Evolutionary conservation across 2,888 invertebrate species (phyloP), one percentile per base, ranked within the genome.

Genomic region (Nezara viridula): DNA sequence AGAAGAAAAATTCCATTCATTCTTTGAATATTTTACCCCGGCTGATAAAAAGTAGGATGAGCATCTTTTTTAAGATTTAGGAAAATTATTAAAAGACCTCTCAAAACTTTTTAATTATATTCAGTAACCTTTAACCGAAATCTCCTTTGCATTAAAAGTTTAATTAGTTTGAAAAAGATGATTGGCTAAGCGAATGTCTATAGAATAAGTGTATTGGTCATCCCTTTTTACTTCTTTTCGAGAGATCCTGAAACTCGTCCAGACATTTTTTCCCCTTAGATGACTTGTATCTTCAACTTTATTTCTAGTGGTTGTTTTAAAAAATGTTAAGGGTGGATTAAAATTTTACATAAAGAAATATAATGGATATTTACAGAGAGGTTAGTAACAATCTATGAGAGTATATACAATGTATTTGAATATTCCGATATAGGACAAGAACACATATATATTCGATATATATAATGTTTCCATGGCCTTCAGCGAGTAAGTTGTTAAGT

Each of bases 21-120:
- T 3, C 60, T 27, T 27, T 60, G 12, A 16, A 60, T 60, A 27
- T 60, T 60, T 60, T 60, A 60, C 27, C 60, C n/a, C 10, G n/a
- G 24, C n/a, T 27, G 60, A 60, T 60, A 1, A 60, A 27, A 60
- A 60, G 27, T 16, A 60, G 19, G 19, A 37, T n/a, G 27, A 73
- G 37, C 37, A 6, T 73, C 24, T 37, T 73, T 73, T 73, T 73
- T 21, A 32, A 32, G 32, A 37, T 66, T 66, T 66, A 0, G 27
- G 16, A 37, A 73, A 32, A 37, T 37, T 19, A 73, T 37, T 37
- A 19, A 32, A 60, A 37, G 66, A 37, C 19, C 66, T 21, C 66
- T 73, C 60, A 27, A 60, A 73, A 73, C 32, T 32, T 73, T 73
- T 73, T 73, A 73, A 73, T 73, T 32, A 32, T 73, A 73, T 37